Evolutionary conservation across 1,140 invertebrate species (phyloP).

Genomic region (Phthorimaea operculella): DNA sequence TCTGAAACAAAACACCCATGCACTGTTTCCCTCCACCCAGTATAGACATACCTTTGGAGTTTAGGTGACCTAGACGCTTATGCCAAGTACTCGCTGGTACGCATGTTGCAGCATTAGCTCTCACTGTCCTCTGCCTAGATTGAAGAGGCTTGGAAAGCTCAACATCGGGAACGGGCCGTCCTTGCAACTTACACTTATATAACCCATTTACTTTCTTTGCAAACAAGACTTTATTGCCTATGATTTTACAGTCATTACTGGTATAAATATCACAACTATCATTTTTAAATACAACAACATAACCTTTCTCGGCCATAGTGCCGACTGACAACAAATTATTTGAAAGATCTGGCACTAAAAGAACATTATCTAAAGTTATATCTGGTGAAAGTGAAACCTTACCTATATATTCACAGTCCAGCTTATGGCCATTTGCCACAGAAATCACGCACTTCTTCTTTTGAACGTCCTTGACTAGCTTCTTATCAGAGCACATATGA

Average conservation of each 20-base stretch:
- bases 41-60: not conserved
- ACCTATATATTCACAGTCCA: not conserved
- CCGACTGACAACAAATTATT: constrained; percentile 11
- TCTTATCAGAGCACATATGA: too few species aligned
- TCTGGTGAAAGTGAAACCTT: not conserved
- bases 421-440: constrained; percentile 7
- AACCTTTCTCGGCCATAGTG: constrained; percentile 2
- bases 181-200: constrained; percentile 1
- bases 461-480: too few species aligned
- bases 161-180: not conserved
- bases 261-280: constrained; percentile 1
- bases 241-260: constrained; percentile 3
- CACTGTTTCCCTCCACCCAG: constrained; percentile 1
- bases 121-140: not conserved
- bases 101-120: too few species aligned
- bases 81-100: constrained; percentile 4
- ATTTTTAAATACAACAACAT: constrained; percentile 7
- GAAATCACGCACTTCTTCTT: not conserved
- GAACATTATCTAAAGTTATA: constrained; percentile 6
- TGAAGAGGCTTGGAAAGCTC: constrained; percentile 34
- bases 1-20: constrained; percentile 34
- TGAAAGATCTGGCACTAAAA: constrained; percentile 7
- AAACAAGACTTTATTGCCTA: not conserved
- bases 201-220: constrained; percentile 2
- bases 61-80: constrained; percentile 8